phyloP scores from a whole-genome alignment of 2,797 vertebrate genomes.

The Neomorphus geoffroyi region DNA sequence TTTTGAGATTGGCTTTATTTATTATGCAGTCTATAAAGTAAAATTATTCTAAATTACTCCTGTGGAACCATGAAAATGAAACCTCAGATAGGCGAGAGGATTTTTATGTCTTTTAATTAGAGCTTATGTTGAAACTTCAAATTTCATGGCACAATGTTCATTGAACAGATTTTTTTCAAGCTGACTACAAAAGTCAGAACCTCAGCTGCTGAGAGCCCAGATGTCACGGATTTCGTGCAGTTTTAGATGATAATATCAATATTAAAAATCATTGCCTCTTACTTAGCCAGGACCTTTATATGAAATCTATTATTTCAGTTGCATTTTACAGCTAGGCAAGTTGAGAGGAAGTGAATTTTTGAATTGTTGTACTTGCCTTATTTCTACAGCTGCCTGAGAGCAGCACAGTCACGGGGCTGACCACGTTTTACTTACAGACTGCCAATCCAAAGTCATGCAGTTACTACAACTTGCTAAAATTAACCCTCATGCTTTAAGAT shows the following conservation, averaged over 20 bases:
- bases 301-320: background rate
- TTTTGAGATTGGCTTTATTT: constrained; percentile 54
- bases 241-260: background rate
- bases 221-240: background rate
- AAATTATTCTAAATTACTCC: constrained; percentile 62
- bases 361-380: background rate
- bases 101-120: constrained; percentile 65
- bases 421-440: background rate
- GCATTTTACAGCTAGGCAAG: background rate
- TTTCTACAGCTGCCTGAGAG: background rate
- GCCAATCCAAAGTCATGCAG: background rate
- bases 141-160: background rate
- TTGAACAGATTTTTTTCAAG: background rate
- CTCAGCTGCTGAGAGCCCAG: background rate
- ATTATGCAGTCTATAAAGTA: constrained; percentile 42
- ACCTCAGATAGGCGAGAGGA: background rate
- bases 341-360: background rate
- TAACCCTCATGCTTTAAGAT: background rate
- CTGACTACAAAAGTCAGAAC: background rate
- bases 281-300: background rate
- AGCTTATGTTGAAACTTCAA: constrained; percentile 34
- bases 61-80: constrained; percentile 53
- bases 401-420: background rate
- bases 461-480: background rate
- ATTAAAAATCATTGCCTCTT: background rate